Evolutionary conservation across 2,113 vertebrate species (phyloP), one percentile per base, ranked within the genome.

Genomic region (Perca flavescens): DNA sequence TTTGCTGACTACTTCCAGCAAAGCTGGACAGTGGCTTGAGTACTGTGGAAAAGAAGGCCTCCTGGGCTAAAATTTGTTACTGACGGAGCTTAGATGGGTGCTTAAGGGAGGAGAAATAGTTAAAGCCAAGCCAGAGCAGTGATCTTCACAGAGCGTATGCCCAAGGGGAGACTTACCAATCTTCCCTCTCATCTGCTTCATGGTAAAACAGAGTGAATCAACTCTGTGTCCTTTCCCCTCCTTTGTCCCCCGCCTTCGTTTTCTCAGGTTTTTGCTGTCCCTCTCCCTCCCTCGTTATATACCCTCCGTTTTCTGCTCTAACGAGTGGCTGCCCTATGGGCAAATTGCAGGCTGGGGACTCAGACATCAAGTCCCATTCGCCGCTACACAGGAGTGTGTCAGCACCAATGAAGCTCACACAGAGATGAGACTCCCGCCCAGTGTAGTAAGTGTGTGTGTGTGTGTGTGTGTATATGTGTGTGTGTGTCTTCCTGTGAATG

Each of bases 331-430:
- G 62, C 90, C 94, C 90, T 14, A 63, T 89, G 90, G 93, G 89
- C 62, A 28, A 91, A 92, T 93, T 54, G 62, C 82, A 91, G 72
- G 79, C 91, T 65, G 67, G 49, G 80, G 83, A 80, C 74, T 91
- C 82, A 91, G 85, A 93, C 92, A 92, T 95, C 93, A 92, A 91
- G 86, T 89, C 79, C 88, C 80, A 92, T 92, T 93, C 82, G 60
- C 76, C 8, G 61, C 77, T 82, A 92, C 89, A 90, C 79, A 36
- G 82, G 85, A 88, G 88, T 77, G 80, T 90, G 93, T 95, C 93
- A 88, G 84, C 79, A 64, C 68, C 84, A 57, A 91, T 95, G 88
- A 94, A 74, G 81, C 93, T 93, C 94, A 93, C 70, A 60, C 36
- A 3, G 53, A 77, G 80, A 92, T 71, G 84, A 85, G 85, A 81